Evolutionary conservation across 2,113 vertebrate species (phyloP).

Genomic region (Calonectris borealis): DNA sequence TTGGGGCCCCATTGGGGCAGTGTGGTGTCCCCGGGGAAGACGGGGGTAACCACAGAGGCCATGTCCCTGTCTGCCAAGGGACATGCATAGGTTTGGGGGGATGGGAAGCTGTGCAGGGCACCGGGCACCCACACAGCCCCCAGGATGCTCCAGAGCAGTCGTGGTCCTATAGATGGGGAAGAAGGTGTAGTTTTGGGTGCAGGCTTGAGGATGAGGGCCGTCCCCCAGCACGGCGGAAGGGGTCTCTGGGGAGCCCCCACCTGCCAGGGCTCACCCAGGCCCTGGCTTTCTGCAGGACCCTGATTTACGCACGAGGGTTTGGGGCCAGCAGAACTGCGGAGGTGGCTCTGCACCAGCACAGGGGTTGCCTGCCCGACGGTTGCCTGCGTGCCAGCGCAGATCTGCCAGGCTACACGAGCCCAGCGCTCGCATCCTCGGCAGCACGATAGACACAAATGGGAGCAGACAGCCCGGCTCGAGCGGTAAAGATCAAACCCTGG

Average conservation of each 20-base stretch:
- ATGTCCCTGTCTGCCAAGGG: neutral
- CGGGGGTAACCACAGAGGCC: neutral
- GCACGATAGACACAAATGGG: constrained; percentile 25
- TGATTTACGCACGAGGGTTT: rapidly evolving
- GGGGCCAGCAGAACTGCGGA: neutral
- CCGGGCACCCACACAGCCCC: neutral
- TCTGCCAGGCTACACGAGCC: neutral
- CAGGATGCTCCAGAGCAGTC: neutral
- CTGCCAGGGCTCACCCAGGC: neutral
- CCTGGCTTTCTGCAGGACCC: neutral
- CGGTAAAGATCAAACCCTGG: neutral
- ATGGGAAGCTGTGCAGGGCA: neutral
- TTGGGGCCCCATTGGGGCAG: rapidly evolving
- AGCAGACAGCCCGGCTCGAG: constrained; percentile 15
- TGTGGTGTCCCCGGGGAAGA: neutral
- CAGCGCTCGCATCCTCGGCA: neutral
- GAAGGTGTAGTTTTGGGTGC: neutral
- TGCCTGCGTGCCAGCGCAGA: neutral
- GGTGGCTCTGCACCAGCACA: neutral
- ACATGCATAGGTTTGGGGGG: rapidly evolving
- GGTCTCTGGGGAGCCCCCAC: neutral
- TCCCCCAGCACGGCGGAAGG: neutral
- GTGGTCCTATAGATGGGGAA: neutral
- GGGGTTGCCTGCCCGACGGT: neutral
- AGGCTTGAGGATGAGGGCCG: neutral